Percentiles rank a stretch among this genome's conserved stretches.
Conservation (phyloP, 2,797 vertebrate species). For the Meriones psammophilus region DNA sequence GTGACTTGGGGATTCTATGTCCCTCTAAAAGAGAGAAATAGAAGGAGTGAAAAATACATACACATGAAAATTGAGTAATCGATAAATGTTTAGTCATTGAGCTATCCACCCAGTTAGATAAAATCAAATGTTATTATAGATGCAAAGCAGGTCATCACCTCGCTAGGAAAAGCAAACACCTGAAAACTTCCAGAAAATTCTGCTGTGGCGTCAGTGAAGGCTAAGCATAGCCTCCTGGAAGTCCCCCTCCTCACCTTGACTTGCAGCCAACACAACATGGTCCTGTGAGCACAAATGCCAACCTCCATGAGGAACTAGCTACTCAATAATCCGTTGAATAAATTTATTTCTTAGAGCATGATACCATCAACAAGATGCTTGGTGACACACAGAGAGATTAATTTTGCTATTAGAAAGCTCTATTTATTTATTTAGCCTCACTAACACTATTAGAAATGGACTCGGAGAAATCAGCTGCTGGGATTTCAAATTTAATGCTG, state of each 20-base stretch:
- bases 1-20: not conserved
- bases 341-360: not conserved
- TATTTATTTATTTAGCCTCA: constrained; percentile 44
- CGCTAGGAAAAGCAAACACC: not conserved
- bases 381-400: not conserved
- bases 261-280: not conserved
- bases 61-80: not conserved
- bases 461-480: constrained; percentile 13
- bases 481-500: constrained; percentile 26
- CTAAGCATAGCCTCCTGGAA: not conserved
- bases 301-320: not conserved
- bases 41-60: not conserved
- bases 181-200: not conserved
- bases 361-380: not conserved
- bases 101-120: not conserved
- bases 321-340: not conserved
- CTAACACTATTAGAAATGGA: constrained; percentile 24
- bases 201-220: accelerated
- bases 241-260: too few species aligned
- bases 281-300: not conserved
- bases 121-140: not conserved
- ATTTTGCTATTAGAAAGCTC: constrained; percentile 25
- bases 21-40: not conserved
- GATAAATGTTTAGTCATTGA: not conserved
- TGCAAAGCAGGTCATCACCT: not conserved